Evolutionary conservation across 2,113 vertebrate genomes (phyloP).

Genomic region (Callipepla californica): DNA sequence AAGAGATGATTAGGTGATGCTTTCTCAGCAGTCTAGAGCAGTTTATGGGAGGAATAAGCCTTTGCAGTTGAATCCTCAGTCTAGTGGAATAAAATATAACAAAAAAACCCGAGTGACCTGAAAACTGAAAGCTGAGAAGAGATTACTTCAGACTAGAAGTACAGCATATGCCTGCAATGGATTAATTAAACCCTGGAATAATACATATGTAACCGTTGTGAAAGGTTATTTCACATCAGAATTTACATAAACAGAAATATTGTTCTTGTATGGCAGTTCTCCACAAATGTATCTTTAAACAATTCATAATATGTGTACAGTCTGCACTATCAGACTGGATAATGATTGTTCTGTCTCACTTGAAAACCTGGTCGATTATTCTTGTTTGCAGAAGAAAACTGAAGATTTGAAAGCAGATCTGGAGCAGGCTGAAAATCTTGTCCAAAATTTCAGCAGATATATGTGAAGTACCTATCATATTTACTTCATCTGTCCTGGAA

Average conservation of each 20-base stretch:
- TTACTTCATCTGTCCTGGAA: not conserved
- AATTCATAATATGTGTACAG: not conserved
- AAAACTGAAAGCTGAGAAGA: not conserved
- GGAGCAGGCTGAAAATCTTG: not conserved
- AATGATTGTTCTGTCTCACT: not conserved
- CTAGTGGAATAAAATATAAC: not conserved
- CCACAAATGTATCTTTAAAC: not conserved
- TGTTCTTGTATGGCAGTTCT: not conserved
- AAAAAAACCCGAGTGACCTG: not conserved
- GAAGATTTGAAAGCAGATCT: conserved; percentile 14
- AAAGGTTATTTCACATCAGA: not conserved
- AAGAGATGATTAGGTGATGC: not conserved
- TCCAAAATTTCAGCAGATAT: not conserved
- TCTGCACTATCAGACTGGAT: not conserved
- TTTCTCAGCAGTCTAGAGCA: not conserved
- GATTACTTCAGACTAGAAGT: not conserved
- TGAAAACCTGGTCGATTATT: not conserved
- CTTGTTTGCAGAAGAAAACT: conserved; percentile 13
- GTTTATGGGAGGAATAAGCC: not conserved
- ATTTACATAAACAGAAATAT: not conserved
- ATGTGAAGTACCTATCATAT: not conserved
- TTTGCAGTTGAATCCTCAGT: not conserved
- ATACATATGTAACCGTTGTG: not conserved
- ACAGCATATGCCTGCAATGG: not conserved
- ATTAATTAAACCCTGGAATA: not conserved